These are phyloP conservation scores for Glaucidium brasilianum DNA, from an alignment of 2,113 vertebrate species.

Conservation along the genomic window DNA sequence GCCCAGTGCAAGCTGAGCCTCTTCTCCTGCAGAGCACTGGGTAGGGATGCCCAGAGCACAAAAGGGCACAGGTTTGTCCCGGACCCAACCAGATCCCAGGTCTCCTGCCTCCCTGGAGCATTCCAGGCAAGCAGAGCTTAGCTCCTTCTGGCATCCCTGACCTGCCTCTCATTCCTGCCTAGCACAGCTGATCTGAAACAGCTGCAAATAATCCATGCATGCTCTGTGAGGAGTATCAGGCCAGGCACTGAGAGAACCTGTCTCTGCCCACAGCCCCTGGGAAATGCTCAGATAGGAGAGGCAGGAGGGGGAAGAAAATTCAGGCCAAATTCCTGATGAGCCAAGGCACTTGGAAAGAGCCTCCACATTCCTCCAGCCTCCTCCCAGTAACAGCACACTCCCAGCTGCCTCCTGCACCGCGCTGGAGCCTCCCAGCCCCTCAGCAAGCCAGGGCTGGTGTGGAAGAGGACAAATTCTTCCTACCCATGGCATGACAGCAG, in stretches of 20 bases:
- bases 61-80: neutral
- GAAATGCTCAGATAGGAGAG: neutral
- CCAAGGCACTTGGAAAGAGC: neutral
- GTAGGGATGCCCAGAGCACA: accelerated
- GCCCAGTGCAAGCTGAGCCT: neutral
- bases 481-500: neutral
- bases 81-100: neutral
- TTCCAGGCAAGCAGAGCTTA: neutral
- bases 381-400: neutral
- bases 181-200: neutral
- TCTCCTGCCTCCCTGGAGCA: neutral
- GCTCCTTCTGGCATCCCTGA: neutral
- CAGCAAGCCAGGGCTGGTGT: neutral
- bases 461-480: neutral
- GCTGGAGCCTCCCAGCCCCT: neutral
- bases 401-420: accelerated
- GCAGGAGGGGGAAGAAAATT: neutral
- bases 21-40: neutral
- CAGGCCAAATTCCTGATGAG: slow-evolving; percentile 15
- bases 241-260: neutral
- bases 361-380: slow-evolving; percentile 13
- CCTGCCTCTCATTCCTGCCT: neutral
- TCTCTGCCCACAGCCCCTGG: neutral
- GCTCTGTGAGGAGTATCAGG: neutral
- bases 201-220: neutral